phyloP scores from a whole-genome alignment of 2,797 vertebrate genomes.

The Poecile montanus region DNA sequence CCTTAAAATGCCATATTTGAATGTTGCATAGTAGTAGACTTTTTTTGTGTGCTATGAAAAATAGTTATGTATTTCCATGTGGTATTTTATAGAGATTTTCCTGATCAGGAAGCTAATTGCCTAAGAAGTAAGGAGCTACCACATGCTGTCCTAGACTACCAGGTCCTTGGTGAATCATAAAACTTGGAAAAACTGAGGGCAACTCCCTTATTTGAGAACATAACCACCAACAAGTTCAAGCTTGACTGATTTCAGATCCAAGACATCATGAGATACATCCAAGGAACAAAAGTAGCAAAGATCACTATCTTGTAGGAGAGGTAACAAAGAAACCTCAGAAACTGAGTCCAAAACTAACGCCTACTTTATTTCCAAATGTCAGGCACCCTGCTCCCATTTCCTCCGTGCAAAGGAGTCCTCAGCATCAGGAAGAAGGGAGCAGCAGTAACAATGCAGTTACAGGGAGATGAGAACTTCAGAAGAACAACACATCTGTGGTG shows the following conservation, averaged over 20 bases:
- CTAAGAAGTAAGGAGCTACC: neutral
- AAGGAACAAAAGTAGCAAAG: neutral
- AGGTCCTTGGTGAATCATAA: neutral
- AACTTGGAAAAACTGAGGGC: neutral
- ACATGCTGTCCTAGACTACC: neutral
- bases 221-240: neutral
- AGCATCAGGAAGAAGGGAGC: neutral
- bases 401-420: neutral
- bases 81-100: neutral
- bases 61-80: neutral
- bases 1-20: neutral
- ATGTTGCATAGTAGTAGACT: neutral
- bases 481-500: neutral
- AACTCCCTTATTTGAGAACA: slow-evolving; percentile 11
- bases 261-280: neutral
- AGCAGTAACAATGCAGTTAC: neutral
- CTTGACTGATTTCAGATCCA: neutral
- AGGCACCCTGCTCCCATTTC: neutral
- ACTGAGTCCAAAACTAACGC: neutral
- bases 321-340: neutral
- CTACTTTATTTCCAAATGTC: neutral
- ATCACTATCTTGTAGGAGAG: neutral
- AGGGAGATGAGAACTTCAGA: neutral
- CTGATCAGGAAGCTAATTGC: neutral
- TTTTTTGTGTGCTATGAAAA: neutral